Base-by-base conservation (phyloP, 2,797 vertebrate genomes). In the Lutra lutra region DNA sequence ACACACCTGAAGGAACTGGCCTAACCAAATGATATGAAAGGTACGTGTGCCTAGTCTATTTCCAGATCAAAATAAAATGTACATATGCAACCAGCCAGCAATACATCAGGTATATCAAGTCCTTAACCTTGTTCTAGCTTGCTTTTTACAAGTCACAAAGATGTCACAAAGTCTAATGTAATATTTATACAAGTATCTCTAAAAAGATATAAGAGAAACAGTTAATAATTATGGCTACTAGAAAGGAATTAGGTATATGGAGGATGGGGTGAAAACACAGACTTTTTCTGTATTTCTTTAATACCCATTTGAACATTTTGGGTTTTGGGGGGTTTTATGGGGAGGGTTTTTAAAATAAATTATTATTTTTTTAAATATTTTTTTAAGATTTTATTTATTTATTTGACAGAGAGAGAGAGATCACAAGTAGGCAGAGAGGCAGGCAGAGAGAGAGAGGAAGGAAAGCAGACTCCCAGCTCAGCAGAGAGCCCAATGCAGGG, bases 31-130 rank as follows among this genome's bases (percentile, higher is more conserved):
- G 60, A 86, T 80, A 60, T 40, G 48, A 58, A 80, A 87, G 32
- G 60, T 51, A 21, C 29, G 3, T 21, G 2, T 64, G 35, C 56
- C 70, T 62, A 43, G 35, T 54, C 79, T 66, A 83, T 60, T 54
- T 94, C 79, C 78, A 83, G 68, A 54, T 56, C 68, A 94, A 89
- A 89, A 80, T 80, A 86, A 88, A 56, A 80, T 25, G 5, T 40
- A 80, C 51, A 82, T 25, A 60, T 23, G 32, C n/a, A 60, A 60
- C 40, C 51, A 73, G 3, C 3, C 54, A 72, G n/a, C 13, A 29
- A 70, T 72, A 80, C 40, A 40, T 40, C 14, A 72, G 43, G 25
- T 79, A 51, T 60, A 82, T 72, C 48, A 82, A 87, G 64, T 72
- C 32, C 64, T 18, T 82, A 62, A 62, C 40, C 56, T 72, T 72